Conservation (phyloP, 2,888 invertebrate species). For the Miltochrista miniata region DNA sequence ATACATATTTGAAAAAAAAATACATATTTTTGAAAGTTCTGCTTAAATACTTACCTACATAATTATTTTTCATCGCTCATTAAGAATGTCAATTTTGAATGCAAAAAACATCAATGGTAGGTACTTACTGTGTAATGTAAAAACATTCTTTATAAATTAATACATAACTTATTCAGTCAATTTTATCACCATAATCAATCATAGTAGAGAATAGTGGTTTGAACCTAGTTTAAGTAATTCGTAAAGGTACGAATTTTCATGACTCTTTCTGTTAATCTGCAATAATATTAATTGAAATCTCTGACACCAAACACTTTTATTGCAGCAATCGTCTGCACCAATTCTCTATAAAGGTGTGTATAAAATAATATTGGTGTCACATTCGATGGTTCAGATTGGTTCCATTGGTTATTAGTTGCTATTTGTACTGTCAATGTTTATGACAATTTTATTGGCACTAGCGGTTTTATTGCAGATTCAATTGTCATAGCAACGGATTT, state of each 20-base stretch:
- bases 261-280: constrained; percentile 21
- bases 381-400: constrained; percentile 65
- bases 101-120: no score
- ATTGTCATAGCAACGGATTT: constrained; percentile 75
- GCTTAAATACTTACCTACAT: no score
- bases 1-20: no score
- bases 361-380: constrained; percentile 66
- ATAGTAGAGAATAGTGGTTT: no score
- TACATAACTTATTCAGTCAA: no score
- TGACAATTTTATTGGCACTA: constrained; percentile 73
- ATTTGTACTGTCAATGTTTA: constrained; percentile 82
- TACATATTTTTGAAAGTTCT: no score
- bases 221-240: no score
- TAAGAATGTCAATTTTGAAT: no score
- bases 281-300: constrained; percentile 61
- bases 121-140: no score
- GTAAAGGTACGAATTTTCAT: background rate
- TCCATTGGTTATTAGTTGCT: constrained; percentile 72
- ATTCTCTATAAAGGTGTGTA: constrained; percentile 58
- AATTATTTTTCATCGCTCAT: no score
- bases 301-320: constrained; percentile 74
- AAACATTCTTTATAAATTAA: no score
- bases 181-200: no score
- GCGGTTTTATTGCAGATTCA: constrained; percentile 76
- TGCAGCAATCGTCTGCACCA: constrained; percentile 65